These are phyloP conservation scores for Darevskia nairensis DNA, from an alignment of 2,797 vertebrate genomes.

Conservation along the genomic window DNA sequence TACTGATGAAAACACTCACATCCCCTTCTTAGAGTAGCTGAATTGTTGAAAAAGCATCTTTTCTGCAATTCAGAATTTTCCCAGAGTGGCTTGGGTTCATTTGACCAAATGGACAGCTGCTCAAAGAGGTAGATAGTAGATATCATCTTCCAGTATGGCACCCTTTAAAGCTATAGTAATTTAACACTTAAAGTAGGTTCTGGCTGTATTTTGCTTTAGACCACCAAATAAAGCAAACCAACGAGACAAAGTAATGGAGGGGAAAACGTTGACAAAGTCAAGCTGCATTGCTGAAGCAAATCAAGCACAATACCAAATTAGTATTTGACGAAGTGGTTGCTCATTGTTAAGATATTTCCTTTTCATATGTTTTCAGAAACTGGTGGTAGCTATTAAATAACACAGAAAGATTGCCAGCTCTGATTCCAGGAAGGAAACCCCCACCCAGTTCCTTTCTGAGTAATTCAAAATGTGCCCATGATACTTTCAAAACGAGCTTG, in stretches of 20 bases:
- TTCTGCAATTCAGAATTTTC: conserved; percentile 5
- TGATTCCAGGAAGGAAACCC: conserved; percentile 89
- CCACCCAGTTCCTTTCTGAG: conserved; percentile 86
- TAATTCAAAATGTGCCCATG: conserved; percentile 74
- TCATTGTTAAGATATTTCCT: conserved; percentile 86
- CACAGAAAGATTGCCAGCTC: conserved; percentile 80
- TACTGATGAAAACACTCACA: conserved; percentile 25
- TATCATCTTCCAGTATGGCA: conserved; percentile 51
- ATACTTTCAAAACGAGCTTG: conserved; percentile 42
- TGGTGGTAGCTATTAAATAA: conserved; percentile 77
- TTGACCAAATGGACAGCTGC: not conserved
- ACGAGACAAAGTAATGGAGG: conserved; percentile 65
- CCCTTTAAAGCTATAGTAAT: conserved; percentile 35
- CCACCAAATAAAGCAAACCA: conserved; percentile 67
- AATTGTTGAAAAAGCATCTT: not conserved
- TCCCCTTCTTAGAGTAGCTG: not conserved
- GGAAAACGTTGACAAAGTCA: conserved; percentile 76
- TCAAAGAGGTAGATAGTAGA: conserved; percentile 6
- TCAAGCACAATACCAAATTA: conserved; percentile 80
- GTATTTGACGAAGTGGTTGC: conserved; percentile 77
- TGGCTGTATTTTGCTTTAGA: conserved; percentile 7
- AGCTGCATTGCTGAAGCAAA: conserved; percentile 70
- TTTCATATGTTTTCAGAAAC: conserved; percentile 82
- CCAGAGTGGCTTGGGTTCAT: conserved; percentile 16
- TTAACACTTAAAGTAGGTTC: conserved; percentile 57